Conservation (phyloP, 2,888 invertebrate genomes). For the Periphyllus acericola region DNA sequence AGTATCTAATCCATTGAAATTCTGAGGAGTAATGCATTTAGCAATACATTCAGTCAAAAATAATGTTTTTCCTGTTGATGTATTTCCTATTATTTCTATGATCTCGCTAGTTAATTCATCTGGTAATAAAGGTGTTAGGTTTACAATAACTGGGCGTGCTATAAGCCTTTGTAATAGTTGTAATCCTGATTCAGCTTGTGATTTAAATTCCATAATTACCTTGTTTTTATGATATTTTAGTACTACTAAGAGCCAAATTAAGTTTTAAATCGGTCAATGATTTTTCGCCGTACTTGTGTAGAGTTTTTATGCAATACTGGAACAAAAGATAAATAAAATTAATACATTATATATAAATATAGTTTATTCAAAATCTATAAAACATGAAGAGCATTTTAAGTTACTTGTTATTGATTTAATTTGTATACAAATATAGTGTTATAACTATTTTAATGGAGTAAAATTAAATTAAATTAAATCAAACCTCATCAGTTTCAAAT, state of each 20-base stretch:
- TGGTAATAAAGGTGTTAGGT: constrained; percentile 69
- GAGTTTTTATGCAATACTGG: constrained; percentile 50
- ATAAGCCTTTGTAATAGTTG: constrained; percentile 71
- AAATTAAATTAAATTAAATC: not conserved
- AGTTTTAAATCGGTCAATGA: constrained; percentile 53
- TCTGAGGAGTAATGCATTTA: constrained; percentile 68
- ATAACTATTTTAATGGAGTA: not conserved
- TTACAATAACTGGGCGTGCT: constrained; percentile 67
- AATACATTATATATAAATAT: not conserved
- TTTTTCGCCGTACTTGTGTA: constrained; percentile 51
- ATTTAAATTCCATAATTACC: constrained; percentile 62
- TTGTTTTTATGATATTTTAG: constrained; percentile 11
- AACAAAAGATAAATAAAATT: not conserved
- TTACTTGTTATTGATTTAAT: not conserved
- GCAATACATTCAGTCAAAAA: constrained; percentile 69
- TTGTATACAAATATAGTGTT: not conserved
- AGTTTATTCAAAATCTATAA: too few relatives aligned
- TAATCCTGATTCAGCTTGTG: constrained; percentile 71
- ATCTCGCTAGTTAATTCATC: constrained; percentile 68
- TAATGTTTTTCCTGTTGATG: constrained; percentile 69
- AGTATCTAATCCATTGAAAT: constrained; percentile 68
- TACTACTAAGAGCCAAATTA: constrained; percentile 44
- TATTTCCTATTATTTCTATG: constrained; percentile 70
- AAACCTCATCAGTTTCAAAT: constrained; percentile 59
- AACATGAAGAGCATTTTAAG: too few relatives aligned